Evolutionary conservation across 2,797 vertebrate genomes (phyloP), one percentile per base, ranked within the genome.

Genomic region (Hypotaenidia okinawae): DNA sequence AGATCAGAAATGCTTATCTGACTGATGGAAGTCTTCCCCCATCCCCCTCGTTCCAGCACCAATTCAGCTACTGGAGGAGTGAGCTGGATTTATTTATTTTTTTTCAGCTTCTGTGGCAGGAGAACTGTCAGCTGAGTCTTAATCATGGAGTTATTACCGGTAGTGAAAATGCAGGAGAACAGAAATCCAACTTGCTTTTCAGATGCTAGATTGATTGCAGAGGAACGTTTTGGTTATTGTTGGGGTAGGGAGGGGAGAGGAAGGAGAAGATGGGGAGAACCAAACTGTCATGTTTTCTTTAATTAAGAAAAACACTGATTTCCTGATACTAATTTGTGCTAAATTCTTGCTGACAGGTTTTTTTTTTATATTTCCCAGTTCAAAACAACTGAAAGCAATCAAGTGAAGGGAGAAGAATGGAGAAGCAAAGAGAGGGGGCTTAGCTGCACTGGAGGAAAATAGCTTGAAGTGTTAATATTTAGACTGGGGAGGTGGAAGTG

Each of bases 71-170:
- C 93, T 37, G 92, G 75, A 85, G 93, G 90, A 95, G 93, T 49
- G 69, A 96, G 87, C 51, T 95, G 84, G 59, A 82, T 88, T 59
- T 87, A 77, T 49, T 49, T 49, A 23, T 59, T 59, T 76, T 90
- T 90, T 89, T 79, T 85, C 73, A 85, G 45, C 55, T 70, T 93
- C 61, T 85, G 58, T 96, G 84, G 47, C 69, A 87, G 67, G 52
- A 90, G 73, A 92, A 76, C 37, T 92, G 92, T 92, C 83, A 95
- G 73, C 90, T 94, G 72, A 90, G 51, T 93, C 93, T 94, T 95
- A 93, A 96, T 90, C 91, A 84, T 81, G 75, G 84, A 96, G 89
- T 92, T 96, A 89, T 87, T 96, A 91, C 88, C 94, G 86, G 81
- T 93, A 74, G 91, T 45, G 67, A 87, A 89, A 87, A 43, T 41